A percentile compares a stretch with the other conserved stretches of the same genome.
phyloP scores from a whole-genome alignment of 2,888 invertebrate species.

The Strigamia maritima region DNA sequence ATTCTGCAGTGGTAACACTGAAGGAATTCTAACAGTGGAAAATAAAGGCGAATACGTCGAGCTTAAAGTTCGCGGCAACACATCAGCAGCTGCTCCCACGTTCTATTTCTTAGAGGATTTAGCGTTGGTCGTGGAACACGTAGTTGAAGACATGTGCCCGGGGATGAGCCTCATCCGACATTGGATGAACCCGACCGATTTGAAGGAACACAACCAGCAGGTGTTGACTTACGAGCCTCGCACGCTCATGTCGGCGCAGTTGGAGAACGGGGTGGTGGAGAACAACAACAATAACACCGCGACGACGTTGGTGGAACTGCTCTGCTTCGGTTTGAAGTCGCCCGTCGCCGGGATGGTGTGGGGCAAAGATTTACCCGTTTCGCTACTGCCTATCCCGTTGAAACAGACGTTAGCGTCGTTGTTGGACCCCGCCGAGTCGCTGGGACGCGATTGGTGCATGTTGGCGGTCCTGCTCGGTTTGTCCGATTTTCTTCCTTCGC shows the following conservation, averaged over 20 bases:
- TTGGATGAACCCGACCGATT: conserved; percentile 62
- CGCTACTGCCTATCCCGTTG: conserved; percentile 61
- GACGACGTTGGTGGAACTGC: conserved; percentile 60
- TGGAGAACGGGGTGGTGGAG: conserved; percentile 52
- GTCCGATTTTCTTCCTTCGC: conserved; percentile 57
- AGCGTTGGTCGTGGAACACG: conserved; percentile 62
- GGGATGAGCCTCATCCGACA: conserved; percentile 65
- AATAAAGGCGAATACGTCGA: conserved; percentile 61
- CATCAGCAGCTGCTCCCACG: conserved; percentile 58
- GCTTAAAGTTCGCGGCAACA: conserved; percentile 65
- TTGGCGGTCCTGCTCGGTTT: conserved; percentile 58
- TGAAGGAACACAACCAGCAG: conserved; percentile 53
- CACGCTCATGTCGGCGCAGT: conserved; percentile 53
- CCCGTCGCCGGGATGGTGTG: conserved; percentile 54
- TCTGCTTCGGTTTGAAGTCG: conserved; percentile 60
- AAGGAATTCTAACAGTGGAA: conserved; percentile 65
- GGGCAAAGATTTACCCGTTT: conserved; percentile 61
- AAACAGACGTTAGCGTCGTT: conserved; percentile 55
- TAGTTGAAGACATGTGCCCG: conserved; percentile 64
- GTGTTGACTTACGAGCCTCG: conserved; percentile 48
- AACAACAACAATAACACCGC: conserved; percentile 56
- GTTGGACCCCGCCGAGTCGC: conserved; percentile 57
- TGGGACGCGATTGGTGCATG: conserved; percentile 60
- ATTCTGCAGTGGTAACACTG: conserved; percentile 64
- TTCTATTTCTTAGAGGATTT: conserved; percentile 70